Percentiles rank a stretch among this genome's conserved stretches.
These are phyloP conservation scores for Diuraphis noxia DNA, from an alignment of 1,140 invertebrate species.

Conservation along the genomic window DNA sequence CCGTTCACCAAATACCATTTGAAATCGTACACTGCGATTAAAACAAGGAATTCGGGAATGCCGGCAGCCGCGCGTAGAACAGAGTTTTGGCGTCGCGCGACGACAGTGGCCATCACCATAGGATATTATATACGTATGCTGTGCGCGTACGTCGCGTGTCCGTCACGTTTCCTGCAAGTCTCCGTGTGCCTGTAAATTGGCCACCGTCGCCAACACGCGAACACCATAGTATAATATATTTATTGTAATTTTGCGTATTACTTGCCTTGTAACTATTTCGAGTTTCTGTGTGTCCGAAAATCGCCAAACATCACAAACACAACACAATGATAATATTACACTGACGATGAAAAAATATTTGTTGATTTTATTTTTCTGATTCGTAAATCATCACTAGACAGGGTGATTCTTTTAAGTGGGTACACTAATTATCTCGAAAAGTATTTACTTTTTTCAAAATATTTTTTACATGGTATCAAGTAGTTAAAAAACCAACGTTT, in stretches of 20 bases:
- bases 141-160: not conserved
- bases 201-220: not conserved
- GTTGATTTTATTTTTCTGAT: not conserved
- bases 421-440: no score
- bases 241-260: not conserved
- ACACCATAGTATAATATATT: not conserved
- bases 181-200: not conserved
- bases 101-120: not conserved
- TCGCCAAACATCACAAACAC: not conserved
- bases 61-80: not conserved
- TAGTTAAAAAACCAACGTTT: no score
- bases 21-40: not conserved
- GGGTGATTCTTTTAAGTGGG: no score
- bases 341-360: not conserved
- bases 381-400: not conserved
- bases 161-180: constrained; percentile 34
- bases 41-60: not conserved
- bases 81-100: not conserved
- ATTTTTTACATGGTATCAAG: no score
- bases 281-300: not conserved
- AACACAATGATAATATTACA: no score
- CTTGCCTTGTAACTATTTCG: not conserved
- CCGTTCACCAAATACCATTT: not conserved
- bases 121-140: not conserved
- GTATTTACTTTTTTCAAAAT: no score